These are phyloP conservation scores for Lacanobia wlatinum DNA, from an alignment of 2,888 invertebrate genomes.

Conservation along the genomic window DNA sequence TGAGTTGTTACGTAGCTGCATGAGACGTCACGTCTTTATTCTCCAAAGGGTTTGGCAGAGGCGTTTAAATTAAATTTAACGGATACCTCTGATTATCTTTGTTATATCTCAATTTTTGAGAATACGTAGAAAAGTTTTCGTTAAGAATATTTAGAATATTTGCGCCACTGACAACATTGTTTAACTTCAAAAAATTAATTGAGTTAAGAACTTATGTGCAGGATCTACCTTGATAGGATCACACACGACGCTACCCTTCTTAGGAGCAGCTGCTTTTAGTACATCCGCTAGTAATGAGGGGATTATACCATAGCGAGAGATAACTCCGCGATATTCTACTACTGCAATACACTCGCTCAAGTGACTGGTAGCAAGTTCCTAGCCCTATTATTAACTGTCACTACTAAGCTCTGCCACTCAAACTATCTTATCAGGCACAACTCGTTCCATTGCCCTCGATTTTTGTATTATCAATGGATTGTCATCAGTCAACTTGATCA, in stretches of 20 bases:
- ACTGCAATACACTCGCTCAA: background rate
- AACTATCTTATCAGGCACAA: conserved; percentile 50
- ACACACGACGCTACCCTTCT: conserved; percentile 29
- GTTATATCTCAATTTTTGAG: too few species aligned
- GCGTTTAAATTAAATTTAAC: too few species aligned
- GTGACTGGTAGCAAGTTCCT: conserved; percentile 41
- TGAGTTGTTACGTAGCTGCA: too few species aligned
- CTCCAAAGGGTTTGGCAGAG: background rate
- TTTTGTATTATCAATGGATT: conserved; percentile 29
- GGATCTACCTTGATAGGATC: conserved; percentile 2
- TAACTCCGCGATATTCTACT: conserved; percentile 2
- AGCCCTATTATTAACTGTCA: conserved; percentile 51
- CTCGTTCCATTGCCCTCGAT: conserved; percentile 54
- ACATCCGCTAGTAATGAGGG: conserved; percentile 33
- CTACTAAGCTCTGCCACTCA: conserved; percentile 48
- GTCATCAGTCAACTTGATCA: conserved; percentile 32
- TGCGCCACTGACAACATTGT: background rate
- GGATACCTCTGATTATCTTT: too few species aligned
- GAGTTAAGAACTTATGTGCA: background rate
- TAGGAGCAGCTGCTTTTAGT: conserved; percentile 17
- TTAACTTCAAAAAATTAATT: background rate
- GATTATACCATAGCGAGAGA: conserved; percentile 28
- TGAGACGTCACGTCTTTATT: background rate
- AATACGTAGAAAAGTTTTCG: too few species aligned
- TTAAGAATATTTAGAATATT: background rate